phyloP scores from a whole-genome alignment of 2,113 vertebrate genomes.

The Otolemur garnettii region DNA sequence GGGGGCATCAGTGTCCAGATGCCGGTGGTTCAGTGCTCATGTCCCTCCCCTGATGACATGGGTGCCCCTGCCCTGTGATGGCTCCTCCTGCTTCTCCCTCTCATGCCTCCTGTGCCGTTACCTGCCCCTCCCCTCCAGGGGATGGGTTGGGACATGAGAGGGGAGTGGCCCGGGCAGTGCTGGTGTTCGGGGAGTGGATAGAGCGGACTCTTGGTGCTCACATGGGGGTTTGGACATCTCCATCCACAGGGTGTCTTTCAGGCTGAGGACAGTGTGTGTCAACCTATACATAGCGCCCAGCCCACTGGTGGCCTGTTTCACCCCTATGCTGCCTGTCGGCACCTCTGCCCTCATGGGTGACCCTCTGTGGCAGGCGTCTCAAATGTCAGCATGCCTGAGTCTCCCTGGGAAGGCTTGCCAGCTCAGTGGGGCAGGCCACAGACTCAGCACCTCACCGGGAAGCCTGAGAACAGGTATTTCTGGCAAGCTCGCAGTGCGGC shows the following conservation, averaged over 20 bases:
- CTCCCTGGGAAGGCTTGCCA: neutral
- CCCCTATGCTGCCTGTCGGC: neutral
- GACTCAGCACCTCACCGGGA: accelerated
- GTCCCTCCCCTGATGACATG: neutral
- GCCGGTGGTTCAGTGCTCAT: neutral
- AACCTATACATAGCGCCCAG: neutral
- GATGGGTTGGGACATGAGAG: no score
- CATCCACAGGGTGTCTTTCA: neutral
- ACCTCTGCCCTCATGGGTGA: neutral
- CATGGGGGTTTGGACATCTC: neutral
- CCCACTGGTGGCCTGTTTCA: neutral
- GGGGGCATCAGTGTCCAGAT: neutral
- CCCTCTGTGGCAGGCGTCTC: neutral
- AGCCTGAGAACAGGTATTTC: neutral
- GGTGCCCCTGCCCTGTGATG: neutral
- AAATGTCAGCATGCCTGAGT: neutral
- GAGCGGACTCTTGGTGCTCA: neutral
- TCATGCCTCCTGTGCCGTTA: no score
- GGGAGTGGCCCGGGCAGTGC: no score
- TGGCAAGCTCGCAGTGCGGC: neutral
- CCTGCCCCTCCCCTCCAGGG: no score
- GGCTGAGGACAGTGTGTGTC: neutral
- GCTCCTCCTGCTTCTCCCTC: neutral
- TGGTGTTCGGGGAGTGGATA: no score
- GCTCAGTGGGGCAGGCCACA: neutral